phyloP scores from a whole-genome alignment of 2,888 invertebrate genomes.

The Drosophila aldrichi region DNA sequence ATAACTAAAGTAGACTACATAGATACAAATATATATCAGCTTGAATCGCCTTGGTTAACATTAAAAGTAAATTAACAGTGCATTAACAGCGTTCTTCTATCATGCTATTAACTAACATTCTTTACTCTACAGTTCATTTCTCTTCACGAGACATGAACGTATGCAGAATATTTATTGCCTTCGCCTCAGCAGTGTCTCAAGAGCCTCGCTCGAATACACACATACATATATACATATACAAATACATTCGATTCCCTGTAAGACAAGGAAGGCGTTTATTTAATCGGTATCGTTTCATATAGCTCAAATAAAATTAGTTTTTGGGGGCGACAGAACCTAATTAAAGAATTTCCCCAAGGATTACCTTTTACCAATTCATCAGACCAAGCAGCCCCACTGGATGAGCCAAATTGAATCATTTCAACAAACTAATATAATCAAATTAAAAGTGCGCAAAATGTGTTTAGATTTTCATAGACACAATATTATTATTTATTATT shows the following conservation, averaged over 20 bases:
- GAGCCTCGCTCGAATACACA: too few relatives aligned
- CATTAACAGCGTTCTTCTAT: background rate
- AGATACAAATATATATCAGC: too few relatives aligned
- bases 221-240: background rate
- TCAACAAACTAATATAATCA: slow-evolving; percentile 73
- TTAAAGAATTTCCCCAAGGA: slow-evolving; percentile 63
- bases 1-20: too few relatives aligned
- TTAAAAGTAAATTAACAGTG: too few relatives aligned
- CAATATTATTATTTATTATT: background rate
- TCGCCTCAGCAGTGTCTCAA: too few relatives aligned
- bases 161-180: too few relatives aligned
- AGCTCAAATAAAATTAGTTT: slow-evolving; percentile 3
- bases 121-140: background rate
- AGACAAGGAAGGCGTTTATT: background rate
- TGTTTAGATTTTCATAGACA: slow-evolving; percentile 22
- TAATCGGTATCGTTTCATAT: slow-evolving; percentile 5
- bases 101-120: background rate
- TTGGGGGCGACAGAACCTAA: slow-evolving; percentile 27
- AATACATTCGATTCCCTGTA: background rate
- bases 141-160: too few relatives aligned
- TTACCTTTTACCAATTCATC: slow-evolving; percentile 41
- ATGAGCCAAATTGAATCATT: slow-evolving; percentile 69
- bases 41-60: too few relatives aligned
- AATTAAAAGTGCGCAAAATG: slow-evolving; percentile 67
- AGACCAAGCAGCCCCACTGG: slow-evolving; percentile 10